Conservation (phyloP, 2,888 invertebrate genomes). For the Azorinus chamasolen region DNA sequence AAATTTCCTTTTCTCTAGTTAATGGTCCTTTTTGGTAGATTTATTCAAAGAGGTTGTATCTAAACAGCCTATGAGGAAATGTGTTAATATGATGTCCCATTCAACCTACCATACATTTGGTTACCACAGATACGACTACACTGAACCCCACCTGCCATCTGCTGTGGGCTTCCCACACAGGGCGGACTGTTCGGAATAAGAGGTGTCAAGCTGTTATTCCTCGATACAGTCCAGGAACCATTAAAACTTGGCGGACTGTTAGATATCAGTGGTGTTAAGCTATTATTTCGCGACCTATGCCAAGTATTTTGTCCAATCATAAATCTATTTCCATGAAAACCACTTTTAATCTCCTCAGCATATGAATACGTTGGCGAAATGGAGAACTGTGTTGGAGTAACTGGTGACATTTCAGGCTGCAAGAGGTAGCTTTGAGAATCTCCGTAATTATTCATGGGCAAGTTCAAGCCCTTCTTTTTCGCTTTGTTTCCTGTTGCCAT, state of each 20-base stretch:
- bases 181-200: too few relatives aligned
- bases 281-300: background rate
- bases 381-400: constrained; percentile 41
- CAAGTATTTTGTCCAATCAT: background rate
- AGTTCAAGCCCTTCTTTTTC: too few relatives aligned
- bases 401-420: constrained; percentile 45
- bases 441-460: too few relatives aligned
- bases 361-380: constrained; percentile 38
- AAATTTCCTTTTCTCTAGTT: too few relatives aligned
- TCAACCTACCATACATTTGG: constrained; percentile 21
- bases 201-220: too few relatives aligned
- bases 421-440: constrained; percentile 50
- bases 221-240: too few relatives aligned
- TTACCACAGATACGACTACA: constrained; percentile 8
- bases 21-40: too few relatives aligned
- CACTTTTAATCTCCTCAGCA: background rate
- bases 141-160: too few relatives aligned
- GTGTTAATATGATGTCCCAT: background rate
- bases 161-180: too few relatives aligned
- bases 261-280: background rate
- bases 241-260: background rate
- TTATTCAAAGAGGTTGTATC: too few relatives aligned
- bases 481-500: constrained; percentile 31
- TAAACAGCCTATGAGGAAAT: too few relatives aligned
- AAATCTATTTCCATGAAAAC: background rate